phyloP scores from a whole-genome alignment of 2,888 invertebrate genomes.

The Machimus rusticus region DNA sequence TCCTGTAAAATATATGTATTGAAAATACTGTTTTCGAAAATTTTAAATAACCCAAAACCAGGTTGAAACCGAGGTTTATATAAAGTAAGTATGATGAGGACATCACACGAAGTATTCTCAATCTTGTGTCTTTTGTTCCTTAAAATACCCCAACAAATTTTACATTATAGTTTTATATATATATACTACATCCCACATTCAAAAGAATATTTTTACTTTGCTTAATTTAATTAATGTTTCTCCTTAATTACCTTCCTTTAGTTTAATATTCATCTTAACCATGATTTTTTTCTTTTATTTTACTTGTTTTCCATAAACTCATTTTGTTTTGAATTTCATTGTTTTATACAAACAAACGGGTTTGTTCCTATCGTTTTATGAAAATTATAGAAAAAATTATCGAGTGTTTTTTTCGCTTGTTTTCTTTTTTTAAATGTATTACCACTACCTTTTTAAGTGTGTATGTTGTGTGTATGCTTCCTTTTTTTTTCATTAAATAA shows the following conservation, averaged over 20 bases:
- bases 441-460: not conserved
- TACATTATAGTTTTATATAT: slow-evolving; percentile 61
- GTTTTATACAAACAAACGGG: not conserved
- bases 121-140: slow-evolving; percentile 17
- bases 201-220: slow-evolving; percentile 57
- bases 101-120: slow-evolving; percentile 11
- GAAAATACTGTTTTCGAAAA: slow-evolving; percentile 51
- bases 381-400: slow-evolving; percentile 15
- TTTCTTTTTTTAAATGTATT: not conserved
- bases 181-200: slow-evolving; percentile 67
- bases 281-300: slow-evolving; percentile 4
- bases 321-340: slow-evolving; percentile 11
- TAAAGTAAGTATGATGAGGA: not conserved
- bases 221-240: slow-evolving; percentile 53
- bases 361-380: not conserved
- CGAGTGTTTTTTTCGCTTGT: not conserved
- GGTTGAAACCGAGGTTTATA: slow-evolving; percentile 33
- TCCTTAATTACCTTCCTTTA: slow-evolving; percentile 54
- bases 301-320: slow-evolving; percentile 30
- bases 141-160: slow-evolving; percentile 42
- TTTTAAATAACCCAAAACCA: slow-evolving; percentile 53
- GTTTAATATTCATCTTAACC: slow-evolving; percentile 5
- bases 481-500: not conserved
- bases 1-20: slow-evolving; percentile 56
- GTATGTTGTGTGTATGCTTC: not conserved